These are phyloP conservation scores for Zootoca vivipara DNA, from an alignment of 2,113 vertebrate species.

Conservation along the genomic window DNA sequence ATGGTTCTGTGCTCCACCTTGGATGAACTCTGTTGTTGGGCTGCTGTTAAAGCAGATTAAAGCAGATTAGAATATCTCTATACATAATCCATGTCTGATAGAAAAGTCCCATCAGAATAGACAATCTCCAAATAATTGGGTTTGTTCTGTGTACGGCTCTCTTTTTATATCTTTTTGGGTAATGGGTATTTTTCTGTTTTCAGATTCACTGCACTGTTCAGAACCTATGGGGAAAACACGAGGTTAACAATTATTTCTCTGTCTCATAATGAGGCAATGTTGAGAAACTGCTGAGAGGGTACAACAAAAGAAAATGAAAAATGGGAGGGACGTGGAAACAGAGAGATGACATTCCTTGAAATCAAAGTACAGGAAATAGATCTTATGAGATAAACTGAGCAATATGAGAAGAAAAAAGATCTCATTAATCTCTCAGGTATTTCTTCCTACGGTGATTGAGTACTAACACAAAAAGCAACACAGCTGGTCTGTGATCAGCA, in stretches of 20 bases:
- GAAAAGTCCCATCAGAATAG: background rate
- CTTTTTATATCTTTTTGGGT: background rate
- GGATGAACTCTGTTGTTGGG: background rate
- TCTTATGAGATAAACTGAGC: constrained; percentile 61
- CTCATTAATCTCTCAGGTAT: constrained; percentile 67
- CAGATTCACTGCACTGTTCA: background rate
- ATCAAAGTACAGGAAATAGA: constrained; percentile 59
- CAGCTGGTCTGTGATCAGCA: constrained; percentile 59
- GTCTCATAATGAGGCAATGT: constrained; percentile 56
- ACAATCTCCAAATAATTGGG: background rate
- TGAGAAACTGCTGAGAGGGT: constrained; percentile 53
- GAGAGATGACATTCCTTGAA: constrained; percentile 50
- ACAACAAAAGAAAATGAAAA: constrained; percentile 62
- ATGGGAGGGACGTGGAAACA: constrained; percentile 46
- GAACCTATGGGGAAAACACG: constrained; percentile 56
- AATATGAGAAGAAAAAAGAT: constrained; percentile 55
- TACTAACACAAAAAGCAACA: constrained; percentile 64
- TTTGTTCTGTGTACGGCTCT: background rate
- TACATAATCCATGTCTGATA: background rate
- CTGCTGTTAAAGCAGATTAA: background rate
- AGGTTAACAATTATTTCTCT: constrained; percentile 70
- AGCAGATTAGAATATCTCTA: background rate
- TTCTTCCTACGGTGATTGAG: constrained; percentile 56
- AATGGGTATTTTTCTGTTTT: background rate
- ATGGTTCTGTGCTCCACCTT: background rate